Percentiles rank a stretch among this genome's conserved stretches.
phyloP scores from a whole-genome alignment of 1,140 invertebrate species.

The Orius laevigatus region DNA sequence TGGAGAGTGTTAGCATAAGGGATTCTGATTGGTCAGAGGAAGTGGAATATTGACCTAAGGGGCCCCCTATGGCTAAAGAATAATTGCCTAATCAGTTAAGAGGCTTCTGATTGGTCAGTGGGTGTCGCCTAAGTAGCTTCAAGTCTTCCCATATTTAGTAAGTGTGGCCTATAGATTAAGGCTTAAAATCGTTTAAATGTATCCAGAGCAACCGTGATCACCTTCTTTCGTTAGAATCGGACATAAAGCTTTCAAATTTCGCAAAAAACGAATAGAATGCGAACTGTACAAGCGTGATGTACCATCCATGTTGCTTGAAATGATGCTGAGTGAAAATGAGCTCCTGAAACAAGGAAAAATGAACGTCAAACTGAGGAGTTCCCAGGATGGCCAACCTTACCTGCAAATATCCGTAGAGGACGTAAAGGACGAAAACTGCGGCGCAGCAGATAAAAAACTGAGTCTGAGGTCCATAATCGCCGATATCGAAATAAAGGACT shows the following conservation, averaged over 20 bases:
- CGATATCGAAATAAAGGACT: conserved; percentile 57
- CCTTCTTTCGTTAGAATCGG: conserved; percentile 46
- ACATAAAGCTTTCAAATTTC: conserved; percentile 51
- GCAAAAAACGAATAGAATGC: conserved; percentile 69
- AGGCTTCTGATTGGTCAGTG: too few species aligned
- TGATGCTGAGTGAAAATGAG: conserved; percentile 78
- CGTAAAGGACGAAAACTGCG: conserved; percentile 73
- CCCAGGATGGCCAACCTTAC: conserved; percentile 25
- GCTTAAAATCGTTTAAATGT: too few species aligned
- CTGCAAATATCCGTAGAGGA: conserved; percentile 83
- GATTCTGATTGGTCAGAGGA: too few species aligned
- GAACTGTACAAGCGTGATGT: conserved; percentile 85
- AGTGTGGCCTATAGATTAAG: too few species aligned
- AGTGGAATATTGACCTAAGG: too few species aligned
- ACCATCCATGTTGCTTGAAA: conserved; percentile 81
- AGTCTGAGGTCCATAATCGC: conserved; percentile 37
- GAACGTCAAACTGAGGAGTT: not conserved
- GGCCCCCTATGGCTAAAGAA: too few species aligned
- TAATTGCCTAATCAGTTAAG: too few species aligned
- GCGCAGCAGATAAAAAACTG: conserved; percentile 63
- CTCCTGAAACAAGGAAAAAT: conserved; percentile 40
- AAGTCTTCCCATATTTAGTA: too few species aligned
- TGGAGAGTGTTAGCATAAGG: too few species aligned
- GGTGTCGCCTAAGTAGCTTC: too few species aligned
- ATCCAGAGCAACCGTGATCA: too few species aligned